Evolutionary conservation across 2,888 invertebrate genomes (phyloP).

Genomic region (Bombylius major): DNA sequence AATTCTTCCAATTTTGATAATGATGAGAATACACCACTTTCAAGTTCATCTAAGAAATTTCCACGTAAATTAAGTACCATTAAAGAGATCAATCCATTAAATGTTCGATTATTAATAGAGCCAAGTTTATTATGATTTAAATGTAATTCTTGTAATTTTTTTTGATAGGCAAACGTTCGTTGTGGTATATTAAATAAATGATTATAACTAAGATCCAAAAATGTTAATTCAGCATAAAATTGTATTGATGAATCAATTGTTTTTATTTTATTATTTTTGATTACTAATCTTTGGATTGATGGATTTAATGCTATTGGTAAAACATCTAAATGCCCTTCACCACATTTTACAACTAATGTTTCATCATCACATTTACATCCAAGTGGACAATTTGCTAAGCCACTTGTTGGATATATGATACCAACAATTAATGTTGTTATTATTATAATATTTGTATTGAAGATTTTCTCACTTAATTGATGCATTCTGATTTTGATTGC

Average conservation of each 20-base stretch:
- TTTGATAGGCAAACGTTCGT: slow-evolving; percentile 67
- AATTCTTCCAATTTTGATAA: slow-evolving; percentile 68
- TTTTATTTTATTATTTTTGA: slow-evolving; percentile 75
- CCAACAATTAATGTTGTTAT: too few species aligned
- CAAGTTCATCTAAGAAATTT: slow-evolving; percentile 69
- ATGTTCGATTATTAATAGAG: slow-evolving; percentile 63
- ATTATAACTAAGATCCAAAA: slow-evolving; percentile 73
- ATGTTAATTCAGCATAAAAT: slow-evolving; percentile 76
- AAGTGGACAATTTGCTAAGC: slow-evolving; percentile 64
- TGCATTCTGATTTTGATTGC: too few species aligned
- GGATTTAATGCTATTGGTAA: slow-evolving; percentile 86
- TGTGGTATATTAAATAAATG: slow-evolving; percentile 70
- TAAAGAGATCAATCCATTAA: slow-evolving; percentile 61
- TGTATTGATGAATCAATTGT: slow-evolving; percentile 81
- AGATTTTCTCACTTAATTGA: too few species aligned
- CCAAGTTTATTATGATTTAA: slow-evolving; percentile 77
- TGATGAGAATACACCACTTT: slow-evolving; percentile 59
- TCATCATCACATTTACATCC: slow-evolving; percentile 85
- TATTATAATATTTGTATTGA: too few species aligned
- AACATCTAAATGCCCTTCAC: slow-evolving; percentile 74
- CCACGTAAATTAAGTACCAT: slow-evolving; percentile 70
- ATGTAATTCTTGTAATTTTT: slow-evolving; percentile 69
- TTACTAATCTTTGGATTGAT: slow-evolving; percentile 70
- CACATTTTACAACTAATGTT: slow-evolving; percentile 73
- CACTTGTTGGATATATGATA: background rate